Percentiles rank a stretch among this genome's conserved stretches.
Evolutionary conservation across 2,113 vertebrate species (phyloP).

Genomic region (Oryzias celebensis): DNA sequence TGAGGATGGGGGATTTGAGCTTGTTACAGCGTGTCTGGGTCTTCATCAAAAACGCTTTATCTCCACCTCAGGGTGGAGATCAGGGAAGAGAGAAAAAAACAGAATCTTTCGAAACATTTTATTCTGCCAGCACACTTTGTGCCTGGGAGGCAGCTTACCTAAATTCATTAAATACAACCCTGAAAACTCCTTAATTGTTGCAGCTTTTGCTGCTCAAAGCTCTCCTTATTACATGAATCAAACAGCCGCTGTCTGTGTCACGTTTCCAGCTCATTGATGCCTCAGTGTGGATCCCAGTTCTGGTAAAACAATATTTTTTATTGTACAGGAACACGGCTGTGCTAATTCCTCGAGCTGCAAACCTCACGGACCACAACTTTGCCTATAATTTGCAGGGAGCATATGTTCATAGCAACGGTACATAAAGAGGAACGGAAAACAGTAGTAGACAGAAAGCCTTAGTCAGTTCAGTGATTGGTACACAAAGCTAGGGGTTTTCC

Average conservation of each 20-base stretch:
- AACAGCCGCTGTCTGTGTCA: constrained; percentile 48
- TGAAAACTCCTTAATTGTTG: constrained; percentile 65
- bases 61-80: constrained; percentile 62
- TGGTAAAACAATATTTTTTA: constrained; percentile 80
- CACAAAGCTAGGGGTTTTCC: constrained; percentile 74
- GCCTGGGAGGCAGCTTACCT: constrained; percentile 64
- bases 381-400: constrained; percentile 78
- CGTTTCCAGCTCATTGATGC: constrained; percentile 48
- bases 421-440: constrained; percentile 80
- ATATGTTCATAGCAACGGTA: constrained; percentile 80
- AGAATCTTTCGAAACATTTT: constrained; percentile 59
- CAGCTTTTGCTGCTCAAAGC: constrained; percentile 58
- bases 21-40: constrained; percentile 70
- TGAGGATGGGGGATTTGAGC: constrained; percentile 59
- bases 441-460: constrained; percentile 72
- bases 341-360: constrained; percentile 77
- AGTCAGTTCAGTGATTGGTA: constrained; percentile 73
- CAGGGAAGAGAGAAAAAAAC: constrained; percentile 43
- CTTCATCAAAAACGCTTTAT: constrained; percentile 57
- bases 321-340: constrained; percentile 76
- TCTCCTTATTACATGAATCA: constrained; percentile 57
- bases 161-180: constrained; percentile 52
- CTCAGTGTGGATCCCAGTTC: constrained; percentile 61
- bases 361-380: constrained; percentile 78
- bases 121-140: constrained; percentile 55